Conservation (phyloP, 2,113 vertebrate species). For the Ceratotherium simum region DNA sequence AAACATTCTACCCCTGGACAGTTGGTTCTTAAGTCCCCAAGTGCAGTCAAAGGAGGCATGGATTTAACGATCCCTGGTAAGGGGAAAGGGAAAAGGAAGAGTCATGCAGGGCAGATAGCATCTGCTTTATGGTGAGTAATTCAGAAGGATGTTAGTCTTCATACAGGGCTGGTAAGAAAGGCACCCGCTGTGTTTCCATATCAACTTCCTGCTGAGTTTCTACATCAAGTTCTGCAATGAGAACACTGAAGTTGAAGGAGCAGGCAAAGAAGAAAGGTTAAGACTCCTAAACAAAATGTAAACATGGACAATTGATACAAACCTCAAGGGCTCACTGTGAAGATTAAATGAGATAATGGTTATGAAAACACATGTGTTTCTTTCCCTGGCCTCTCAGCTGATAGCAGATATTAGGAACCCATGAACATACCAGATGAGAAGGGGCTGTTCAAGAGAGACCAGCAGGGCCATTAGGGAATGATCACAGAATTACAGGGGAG, state of each 20-base stretch:
- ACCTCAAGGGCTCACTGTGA: conserved; percentile 32
- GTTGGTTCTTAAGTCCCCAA: background rate
- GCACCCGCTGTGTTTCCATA: conserved; percentile 63
- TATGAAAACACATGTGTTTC: background rate
- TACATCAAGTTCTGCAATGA: conserved; percentile 41
- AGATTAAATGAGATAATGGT: background rate
- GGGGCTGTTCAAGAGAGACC: background rate
- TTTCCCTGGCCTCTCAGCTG: background rate
- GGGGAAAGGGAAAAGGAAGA: background rate
- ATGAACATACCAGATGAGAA: background rate
- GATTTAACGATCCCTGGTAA: conserved; percentile 53
- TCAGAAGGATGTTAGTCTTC: conserved; percentile 42
- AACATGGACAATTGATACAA: background rate
- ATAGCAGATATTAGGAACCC: background rate
- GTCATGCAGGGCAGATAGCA: background rate
- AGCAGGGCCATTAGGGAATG: background rate
- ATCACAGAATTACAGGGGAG: background rate
- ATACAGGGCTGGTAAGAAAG: conserved; percentile 24
- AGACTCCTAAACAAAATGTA: conserved; percentile 50
- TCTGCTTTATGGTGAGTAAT: conserved; percentile 54
- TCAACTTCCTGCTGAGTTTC: conserved; percentile 66
- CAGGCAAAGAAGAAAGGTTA: conserved; percentile 42
- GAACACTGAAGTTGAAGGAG: conserved; percentile 47
- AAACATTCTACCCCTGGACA: conserved; percentile 28
- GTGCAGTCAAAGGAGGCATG: background rate